phyloP scores from a whole-genome alignment of 2,113 vertebrate genomes.

The Psittacara wagleri region DNA sequence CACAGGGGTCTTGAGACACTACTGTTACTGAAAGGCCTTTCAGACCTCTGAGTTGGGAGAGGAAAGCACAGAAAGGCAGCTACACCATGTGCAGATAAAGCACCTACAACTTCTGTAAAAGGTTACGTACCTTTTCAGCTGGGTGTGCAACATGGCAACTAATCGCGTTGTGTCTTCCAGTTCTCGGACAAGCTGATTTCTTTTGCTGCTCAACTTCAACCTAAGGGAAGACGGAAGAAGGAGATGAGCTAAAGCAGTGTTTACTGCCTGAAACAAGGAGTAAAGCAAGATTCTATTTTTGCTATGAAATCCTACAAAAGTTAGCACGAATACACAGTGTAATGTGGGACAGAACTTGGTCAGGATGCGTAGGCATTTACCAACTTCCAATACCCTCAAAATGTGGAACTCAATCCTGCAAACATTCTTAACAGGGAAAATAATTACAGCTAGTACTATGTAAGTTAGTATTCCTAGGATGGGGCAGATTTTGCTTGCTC shows the following conservation, averaged over 20 bases:
- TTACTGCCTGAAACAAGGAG: background rate
- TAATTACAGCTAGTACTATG: background rate
- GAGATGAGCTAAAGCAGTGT: background rate
- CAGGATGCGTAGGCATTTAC: background rate
- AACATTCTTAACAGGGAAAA: background rate
- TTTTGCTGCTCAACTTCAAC: constrained; percentile 88
- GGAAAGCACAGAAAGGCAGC: background rate
- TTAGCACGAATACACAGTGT: background rate
- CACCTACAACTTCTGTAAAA: background rate
- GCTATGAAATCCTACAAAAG: background rate
- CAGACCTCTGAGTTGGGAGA: background rate
- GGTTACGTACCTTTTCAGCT: constrained; percentile 87
- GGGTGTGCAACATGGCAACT: constrained; percentile 82
- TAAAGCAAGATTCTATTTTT: background rate
- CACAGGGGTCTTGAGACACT: background rate
- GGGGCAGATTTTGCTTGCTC: background rate
- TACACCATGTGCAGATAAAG: background rate
- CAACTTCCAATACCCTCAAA: background rate
- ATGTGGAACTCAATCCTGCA: background rate
- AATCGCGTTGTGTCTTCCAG: constrained; percentile 91
- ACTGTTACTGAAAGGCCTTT: background rate
- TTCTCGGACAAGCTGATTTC: constrained; percentile 90
- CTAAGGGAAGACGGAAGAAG: constrained; percentile 62
- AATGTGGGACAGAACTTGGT: background rate
- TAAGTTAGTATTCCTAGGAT: background rate